Evolutionary conservation across 2,113 vertebrate genomes (phyloP).

Genomic region (Mus musculus): GRCm39 chr14:7459001-7459500

Average conservation of each 20-base stretch:
- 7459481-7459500: not conserved
- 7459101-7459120: slow-evolving; percentile 28
- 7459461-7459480: not conserved
- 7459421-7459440: not conserved
- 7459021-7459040: slow-evolving; percentile 19
- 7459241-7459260: not conserved
- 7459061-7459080: slow-evolving; percentile 26
- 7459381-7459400: not conserved
- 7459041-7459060: not conserved
- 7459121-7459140: not conserved
- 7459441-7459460: not conserved
- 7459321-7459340: not conserved
- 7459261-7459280: not conserved
- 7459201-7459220: not conserved
- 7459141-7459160: slow-evolving; percentile 15
- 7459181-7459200: not conserved
- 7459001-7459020: not conserved
- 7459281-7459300: not conserved
- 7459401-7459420: not conserved
- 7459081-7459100: slow-evolving; percentile 50
- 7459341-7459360: not conserved
- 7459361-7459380: not conserved
- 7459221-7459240: not conserved
- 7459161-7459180: not conserved
- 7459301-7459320: not conserved